phyloP scores from a whole-genome alignment of 2,888 invertebrate species.

The Drosophila histrio region DNA sequence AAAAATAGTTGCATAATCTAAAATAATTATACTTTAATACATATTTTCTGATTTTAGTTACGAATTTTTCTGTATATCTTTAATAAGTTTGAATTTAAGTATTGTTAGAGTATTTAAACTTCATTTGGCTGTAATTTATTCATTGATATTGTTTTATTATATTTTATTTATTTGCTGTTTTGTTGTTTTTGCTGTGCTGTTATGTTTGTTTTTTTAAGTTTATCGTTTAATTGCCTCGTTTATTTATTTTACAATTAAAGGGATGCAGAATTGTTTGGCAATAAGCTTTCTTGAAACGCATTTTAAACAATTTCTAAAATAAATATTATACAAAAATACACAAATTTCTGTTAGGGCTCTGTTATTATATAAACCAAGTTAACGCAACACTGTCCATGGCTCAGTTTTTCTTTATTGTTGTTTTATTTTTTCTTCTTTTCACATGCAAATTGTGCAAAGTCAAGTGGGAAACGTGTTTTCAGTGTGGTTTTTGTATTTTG shows the following conservation, averaged over 20 bases:
- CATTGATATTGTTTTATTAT: conserved; percentile 1
- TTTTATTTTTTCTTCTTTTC: conserved; percentile 7
- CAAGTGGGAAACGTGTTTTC: conserved; percentile 63
- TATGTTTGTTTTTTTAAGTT: conserved; percentile 12
- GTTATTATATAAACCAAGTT: conserved; percentile 21
- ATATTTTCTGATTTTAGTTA: background rate
- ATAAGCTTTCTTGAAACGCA: conserved; percentile 10
- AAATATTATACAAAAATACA: background rate
- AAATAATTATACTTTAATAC: background rate
- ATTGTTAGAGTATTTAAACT: background rate
- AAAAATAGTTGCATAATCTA: background rate
- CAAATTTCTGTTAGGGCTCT: background rate
- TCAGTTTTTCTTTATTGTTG: conserved; percentile 33
- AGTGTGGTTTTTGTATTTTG: conserved; percentile 22
- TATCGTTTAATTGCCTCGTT: conserved; percentile 20
- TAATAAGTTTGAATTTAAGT: background rate
- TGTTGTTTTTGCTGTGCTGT: background rate
- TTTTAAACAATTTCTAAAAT: conserved; percentile 1
- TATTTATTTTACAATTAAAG: conserved; percentile 5
- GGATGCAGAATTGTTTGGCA: conserved; percentile 11
- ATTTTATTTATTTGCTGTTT: conserved; percentile 2
- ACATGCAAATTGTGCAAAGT: conserved; percentile 52
- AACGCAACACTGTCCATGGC: conserved; percentile 42
- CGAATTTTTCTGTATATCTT: background rate
- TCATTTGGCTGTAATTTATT: background rate